Base-by-base conservation (phyloP, 35 echinoderm and acorn worm species). In the Lytechinus pictus region DNA sequence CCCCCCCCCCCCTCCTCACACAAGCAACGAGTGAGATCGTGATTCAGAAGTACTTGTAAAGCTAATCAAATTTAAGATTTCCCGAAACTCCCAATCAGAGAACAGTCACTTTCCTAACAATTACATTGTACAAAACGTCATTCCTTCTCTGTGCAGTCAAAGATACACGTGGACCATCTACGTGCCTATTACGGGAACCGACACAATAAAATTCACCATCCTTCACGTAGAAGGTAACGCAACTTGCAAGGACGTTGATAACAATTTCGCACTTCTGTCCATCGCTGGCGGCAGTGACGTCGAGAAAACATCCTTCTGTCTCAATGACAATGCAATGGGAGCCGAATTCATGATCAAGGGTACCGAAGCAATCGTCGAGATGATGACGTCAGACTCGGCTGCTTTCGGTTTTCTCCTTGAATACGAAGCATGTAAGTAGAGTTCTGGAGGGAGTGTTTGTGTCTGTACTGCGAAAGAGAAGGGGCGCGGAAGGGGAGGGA, bases 321-420 rank as follows among this genome's bases (percentile, higher is more conserved):
- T 90, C 29, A 90, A 90, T 21, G 88, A 51, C 1, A 4, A 44
- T 44, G 28, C 27, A 14, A 51, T 90, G 88, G 88, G 52, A 90
- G 88, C 52, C 88, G 88, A 90, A 21, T 90, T 90, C 88, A 90
- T 52, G 29, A 21, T 90, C 88, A 90, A 90, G n/a, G 88, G 52
- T 0, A 90, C 88, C 29, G 88, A 52, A 0, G 66, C 27, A 1
- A 21, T 90, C 28, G 88, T 90, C 88, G 52, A 44, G 11, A 52
- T 90, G 29, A 90, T 90, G 88, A 90, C 88, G 88, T 90, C 88
- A 27, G 24, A 90, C 27, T 19, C 88, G 27, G 1, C 88, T 8
- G 29, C 3, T 44, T 54, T 10, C 27, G 88, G 88, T 11, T 90
- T 90, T 21, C 88, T 90, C 88, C 88, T 90, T 44, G 88, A 90